Base-by-base conservation (phyloP, 2,797 vertebrate genomes). In the Allobates femoralis region DNA sequence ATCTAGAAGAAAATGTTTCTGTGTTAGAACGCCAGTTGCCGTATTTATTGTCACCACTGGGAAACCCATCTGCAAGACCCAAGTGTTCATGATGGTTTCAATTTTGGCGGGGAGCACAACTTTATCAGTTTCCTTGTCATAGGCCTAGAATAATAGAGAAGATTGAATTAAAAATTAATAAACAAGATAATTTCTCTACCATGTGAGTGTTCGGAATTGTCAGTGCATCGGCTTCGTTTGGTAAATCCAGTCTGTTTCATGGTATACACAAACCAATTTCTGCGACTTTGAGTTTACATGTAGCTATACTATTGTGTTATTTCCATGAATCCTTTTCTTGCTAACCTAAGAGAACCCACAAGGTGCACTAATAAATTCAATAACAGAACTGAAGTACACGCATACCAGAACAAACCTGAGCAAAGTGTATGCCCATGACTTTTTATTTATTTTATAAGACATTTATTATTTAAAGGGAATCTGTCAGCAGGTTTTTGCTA, bases 61-160 rank as follows among this genome's bases (percentile, higher is more conserved):
- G 89, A 96, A 99, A 80, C 98, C 98, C 97, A 99, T 99, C 91
- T 99, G 98, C 50, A 98, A 95, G 0, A 91, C 97, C 98, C 98
- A 99, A 83, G 94, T 95, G 86, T 97, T 95, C 98, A 99, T 99
- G 91, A 99, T 98, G 28, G 53, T 0, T 0, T 91, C 83, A 88
- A 99, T 89, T 0, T 0, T 26, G 55, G 0, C 0, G 0, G 97
- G 97, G 67, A 98, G 91, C 0, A 0, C 0, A 23, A 95, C 0
- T 0, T 0, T 3, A 1, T 81, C 89, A 18, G 62, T 32, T 66
- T 66, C 62, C 0, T 2, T 3, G 0, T 77, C 0, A 23, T 95
- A 96, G 0, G 94, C 97, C 98, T 99, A 91, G 0, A 71, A 23
- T 5, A 58, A 14, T 73, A 86, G 3, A 67, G 10, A 23, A 53